These are phyloP conservation scores for Turritopsis dohrnii DNA, from an alignment of 30 jellyfish, hydroid and myxozoan genomes.

Conservation along the genomic window DNA sequence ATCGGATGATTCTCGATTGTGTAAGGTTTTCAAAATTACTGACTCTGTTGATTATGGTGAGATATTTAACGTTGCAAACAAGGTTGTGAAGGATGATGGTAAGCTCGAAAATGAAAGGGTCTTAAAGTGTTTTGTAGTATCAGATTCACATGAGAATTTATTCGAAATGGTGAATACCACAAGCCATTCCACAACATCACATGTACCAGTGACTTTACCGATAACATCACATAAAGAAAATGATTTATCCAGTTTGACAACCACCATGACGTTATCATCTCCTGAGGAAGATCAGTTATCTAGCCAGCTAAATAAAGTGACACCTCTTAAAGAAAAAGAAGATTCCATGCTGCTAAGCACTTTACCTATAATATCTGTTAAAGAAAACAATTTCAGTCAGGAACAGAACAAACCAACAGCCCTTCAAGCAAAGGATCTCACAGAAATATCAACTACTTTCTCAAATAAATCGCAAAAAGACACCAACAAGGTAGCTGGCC, in stretches of 20 bases:
- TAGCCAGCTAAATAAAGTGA: background rate
- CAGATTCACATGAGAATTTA: background rate
- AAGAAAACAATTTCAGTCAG: no score
- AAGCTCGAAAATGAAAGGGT: background rate
- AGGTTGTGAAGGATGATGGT: background rate
- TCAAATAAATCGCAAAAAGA: no score
- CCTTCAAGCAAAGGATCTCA: no score
- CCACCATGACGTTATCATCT: background rate
- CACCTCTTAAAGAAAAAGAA: background rate
- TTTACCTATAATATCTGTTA: background rate
- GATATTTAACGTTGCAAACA: no score
- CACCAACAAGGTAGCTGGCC: no score
- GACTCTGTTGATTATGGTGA: background rate
- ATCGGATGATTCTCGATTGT: background rate
- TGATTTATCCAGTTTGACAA: background rate
- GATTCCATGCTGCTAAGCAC: background rate
- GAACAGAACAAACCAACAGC: background rate
- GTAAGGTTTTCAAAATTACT: background rate
- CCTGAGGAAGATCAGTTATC: background rate
- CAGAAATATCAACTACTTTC: no score
- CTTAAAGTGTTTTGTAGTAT: background rate
- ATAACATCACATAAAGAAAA: background rate
- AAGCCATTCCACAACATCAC: background rate
- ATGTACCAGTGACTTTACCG: background rate
- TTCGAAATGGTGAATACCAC: background rate